Evolutionary conservation across 2,797 vertebrate genomes (phyloP).

Genomic region (Phoebastria nigripes): DNA sequence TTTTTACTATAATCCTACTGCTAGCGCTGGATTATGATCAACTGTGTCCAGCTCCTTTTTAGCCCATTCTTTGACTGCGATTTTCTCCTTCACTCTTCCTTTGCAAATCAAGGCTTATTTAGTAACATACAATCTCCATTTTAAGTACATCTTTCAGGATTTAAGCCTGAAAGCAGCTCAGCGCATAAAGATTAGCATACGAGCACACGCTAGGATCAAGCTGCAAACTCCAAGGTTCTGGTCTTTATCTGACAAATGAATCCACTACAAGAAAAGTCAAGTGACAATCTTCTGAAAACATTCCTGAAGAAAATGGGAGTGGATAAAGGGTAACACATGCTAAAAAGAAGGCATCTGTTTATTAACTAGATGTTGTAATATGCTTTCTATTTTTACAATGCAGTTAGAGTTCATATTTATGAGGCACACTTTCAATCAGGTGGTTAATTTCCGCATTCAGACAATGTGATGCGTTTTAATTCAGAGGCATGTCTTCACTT

Average conservation of each 20-base stretch:
- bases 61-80: background rate
- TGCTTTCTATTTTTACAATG: conserved; percentile 8
- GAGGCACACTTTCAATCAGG: conserved; percentile 31
- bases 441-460: conserved; percentile 39
- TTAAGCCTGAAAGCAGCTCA: conserved; percentile 28
- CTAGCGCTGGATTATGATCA: background rate
- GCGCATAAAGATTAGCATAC: background rate
- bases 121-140: background rate
- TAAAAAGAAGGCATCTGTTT: background rate
- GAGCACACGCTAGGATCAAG: background rate
- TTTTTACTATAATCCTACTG: background rate
- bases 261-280: background rate
- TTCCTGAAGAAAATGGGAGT: background rate
- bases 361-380: conserved; percentile 5
- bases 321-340: background rate
- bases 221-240: background rate
- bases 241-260: background rate
- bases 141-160: background rate
- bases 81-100: background rate
- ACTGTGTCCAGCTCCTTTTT: background rate
- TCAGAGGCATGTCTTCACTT: background rate
- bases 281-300: background rate
- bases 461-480: background rate
- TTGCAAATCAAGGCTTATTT: background rate
- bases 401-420: conserved; percentile 37